A percentile compares a stretch with the other conserved stretches of the same genome.
These are phyloP conservation scores for Xylocampa areola DNA, from an alignment of 2,888 invertebrate species.

Conservation along the genomic window DNA sequence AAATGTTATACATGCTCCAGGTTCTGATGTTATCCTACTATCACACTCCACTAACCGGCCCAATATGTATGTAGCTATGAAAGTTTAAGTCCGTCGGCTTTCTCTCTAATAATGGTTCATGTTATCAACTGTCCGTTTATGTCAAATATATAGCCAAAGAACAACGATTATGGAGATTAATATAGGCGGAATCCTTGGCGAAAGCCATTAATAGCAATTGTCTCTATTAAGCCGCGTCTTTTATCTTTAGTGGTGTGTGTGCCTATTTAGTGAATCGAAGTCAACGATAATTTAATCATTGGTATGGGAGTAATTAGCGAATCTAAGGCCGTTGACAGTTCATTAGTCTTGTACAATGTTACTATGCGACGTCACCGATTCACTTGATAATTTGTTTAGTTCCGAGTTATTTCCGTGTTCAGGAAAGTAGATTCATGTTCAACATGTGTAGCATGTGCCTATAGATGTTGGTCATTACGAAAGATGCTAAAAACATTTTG, in stretches of 20 bases:
- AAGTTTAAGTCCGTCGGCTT: constrained; percentile 25
- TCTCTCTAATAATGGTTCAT: constrained; percentile 26
- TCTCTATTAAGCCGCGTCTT: constrained; percentile 50
- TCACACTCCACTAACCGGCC: no score
- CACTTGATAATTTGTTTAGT: no score
- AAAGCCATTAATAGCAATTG: constrained; percentile 63
- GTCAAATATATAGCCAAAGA: constrained; percentile 38
- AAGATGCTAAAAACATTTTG: no score
- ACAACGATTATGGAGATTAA: constrained; percentile 58
- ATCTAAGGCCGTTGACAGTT: constrained; percentile 50
- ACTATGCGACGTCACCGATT: no score
- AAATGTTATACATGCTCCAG: no score
- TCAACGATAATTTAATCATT: constrained; percentile 46
- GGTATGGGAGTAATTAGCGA: constrained; percentile 28
- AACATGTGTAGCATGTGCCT: no score
- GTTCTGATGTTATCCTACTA: no score
- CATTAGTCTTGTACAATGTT: constrained; percentile 30
- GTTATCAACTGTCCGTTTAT: constrained; percentile 40
- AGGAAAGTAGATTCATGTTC: no score
- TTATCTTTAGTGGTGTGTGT: constrained; percentile 5
- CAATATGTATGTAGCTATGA: no score
- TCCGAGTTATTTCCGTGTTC: no score
- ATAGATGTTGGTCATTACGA: no score
- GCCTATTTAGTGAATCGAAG: constrained; percentile 47
- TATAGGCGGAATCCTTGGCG: constrained; percentile 40